Base-by-base conservation (phyloP, 2,113 vertebrate genomes). In the Paracanthobrama guichenoti region DNA sequence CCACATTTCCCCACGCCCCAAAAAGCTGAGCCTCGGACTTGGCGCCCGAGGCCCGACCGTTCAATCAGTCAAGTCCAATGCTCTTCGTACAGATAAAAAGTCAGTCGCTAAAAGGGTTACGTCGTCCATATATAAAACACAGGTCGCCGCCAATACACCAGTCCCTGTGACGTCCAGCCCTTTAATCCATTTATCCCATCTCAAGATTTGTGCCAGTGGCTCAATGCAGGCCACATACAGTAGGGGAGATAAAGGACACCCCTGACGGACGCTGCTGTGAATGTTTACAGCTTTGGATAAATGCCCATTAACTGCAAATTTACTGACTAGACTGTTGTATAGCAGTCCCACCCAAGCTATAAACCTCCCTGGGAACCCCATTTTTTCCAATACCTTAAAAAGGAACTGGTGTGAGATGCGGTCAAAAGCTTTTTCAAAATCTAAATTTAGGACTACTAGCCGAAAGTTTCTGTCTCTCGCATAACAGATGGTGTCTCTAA, bases 221-320 rank as follows among this genome's bases (percentile, higher is more conserved):
- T 86, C 80, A 0, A 73, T 71, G 0, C 67, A 71, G 8, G 24
- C 74, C 7, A 75, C 16, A 11, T 73, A 86, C 55, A 85, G 24
- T 6, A 88, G 79, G 0, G 86, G 67, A 35, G 80, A 89, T 87
- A 71, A 87, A 73, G 80, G 81, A 35, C 77, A 89, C 7, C 81
- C 84, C 46, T 85, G 85, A 5, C 18, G 75, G 50, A 85, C 77
- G 3, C 86, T 72, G 6, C 66, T 55, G 80, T 24, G 6, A 0
- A 88, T 3, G 13, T 53, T 26, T 0, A 86, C 9, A 5, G 39
- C 85, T 44, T 85, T 69, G 9, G 69, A 20, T 0, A 86, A 2
- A 14, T 71, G 35, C 35, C 35, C 35, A 35, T 35, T 35, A 3
- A 35, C 35, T 72, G 57, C 64, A 35, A 35, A 35, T 35, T 35